Evolutionary conservation across 2,113 vertebrate species (phyloP).

Genomic region (Tylochromis polylepis): DNA sequence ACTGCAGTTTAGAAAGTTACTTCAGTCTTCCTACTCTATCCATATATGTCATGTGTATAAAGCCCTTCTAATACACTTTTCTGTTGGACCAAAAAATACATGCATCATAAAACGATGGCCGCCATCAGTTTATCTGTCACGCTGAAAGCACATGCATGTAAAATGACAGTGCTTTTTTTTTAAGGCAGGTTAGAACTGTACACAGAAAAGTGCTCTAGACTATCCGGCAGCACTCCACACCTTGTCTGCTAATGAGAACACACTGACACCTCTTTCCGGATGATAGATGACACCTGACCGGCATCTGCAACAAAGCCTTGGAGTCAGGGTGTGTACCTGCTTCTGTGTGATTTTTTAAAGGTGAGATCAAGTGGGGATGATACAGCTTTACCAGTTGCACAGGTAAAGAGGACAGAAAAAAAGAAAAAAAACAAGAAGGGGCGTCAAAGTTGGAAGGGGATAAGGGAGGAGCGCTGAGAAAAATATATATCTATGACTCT

Average conservation of each 20-base stretch:
- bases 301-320: constrained; percentile 6
- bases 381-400: background rate
- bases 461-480: constrained; percentile 31
- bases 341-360: background rate
- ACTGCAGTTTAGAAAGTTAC: background rate
- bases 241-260: background rate
- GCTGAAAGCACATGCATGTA: background rate
- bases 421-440: background rate
- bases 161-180: background rate
- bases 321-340: background rate
- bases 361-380: background rate
- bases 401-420: background rate
- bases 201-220: background rate
- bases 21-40: background rate
- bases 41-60: background rate
- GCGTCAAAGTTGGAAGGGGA: background rate
- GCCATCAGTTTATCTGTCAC: background rate
- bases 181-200: background rate
- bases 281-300: constrained; percentile 16
- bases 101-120: background rate
- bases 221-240: background rate
- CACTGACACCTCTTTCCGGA: background rate
- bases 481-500: constrained; percentile 50
- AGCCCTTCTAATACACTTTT: background rate
- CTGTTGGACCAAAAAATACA: background rate